A percentile compares a stretch with the other conserved stretches of the same genome.
Conservation (phyloP, 2,888 invertebrate genomes). For the Lucinisca nassula region DNA sequence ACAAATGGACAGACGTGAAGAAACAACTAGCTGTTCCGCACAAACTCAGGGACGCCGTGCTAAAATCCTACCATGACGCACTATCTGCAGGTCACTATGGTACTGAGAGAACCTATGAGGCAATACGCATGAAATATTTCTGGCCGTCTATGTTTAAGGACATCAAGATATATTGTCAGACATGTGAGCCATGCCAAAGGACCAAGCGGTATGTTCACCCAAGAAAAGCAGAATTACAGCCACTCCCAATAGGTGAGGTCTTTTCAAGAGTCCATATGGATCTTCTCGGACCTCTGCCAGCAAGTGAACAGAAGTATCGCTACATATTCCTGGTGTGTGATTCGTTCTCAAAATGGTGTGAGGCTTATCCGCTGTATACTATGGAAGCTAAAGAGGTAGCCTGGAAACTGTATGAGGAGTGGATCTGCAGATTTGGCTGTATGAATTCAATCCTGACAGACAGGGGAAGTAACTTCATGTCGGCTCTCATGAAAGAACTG, state of each 20-base stretch:
- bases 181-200: slow-evolving; percentile 42
- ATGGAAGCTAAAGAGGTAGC: slow-evolving; percentile 49
- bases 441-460: slow-evolving; percentile 49
- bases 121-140: slow-evolving; percentile 31
- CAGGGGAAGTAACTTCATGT: slow-evolving; percentile 60
- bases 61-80: slow-evolving; percentile 47
- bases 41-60: slow-evolving; percentile 17
- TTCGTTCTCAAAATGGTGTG: slow-evolving; percentile 54
- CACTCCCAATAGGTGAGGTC: slow-evolving; percentile 42
- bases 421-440: slow-evolving; percentile 47
- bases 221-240: slow-evolving; percentile 33
- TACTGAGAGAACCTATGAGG: slow-evolving; percentile 40
- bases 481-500: slow-evolving; percentile 38
- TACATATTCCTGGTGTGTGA: slow-evolving; percentile 64
- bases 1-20: slow-evolving; percentile 22
- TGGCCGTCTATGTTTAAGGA: slow-evolving; percentile 42
- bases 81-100: slow-evolving; percentile 35
- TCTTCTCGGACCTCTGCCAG: slow-evolving; percentile 49
- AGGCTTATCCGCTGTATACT: slow-evolving; percentile 60
- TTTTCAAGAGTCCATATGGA: slow-evolving; percentile 53
- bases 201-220: slow-evolving; percentile 13
- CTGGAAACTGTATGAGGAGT: slow-evolving; percentile 45
- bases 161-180: slow-evolving; percentile 14
- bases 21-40: slow-evolving; percentile 40
- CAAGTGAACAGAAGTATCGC: slow-evolving; percentile 38